These are phyloP conservation scores for Aphrocallistes beatrix DNA, from an alignment of 37 sponge, comb jelly and placozoan species.

Conservation along the genomic window DNA sequence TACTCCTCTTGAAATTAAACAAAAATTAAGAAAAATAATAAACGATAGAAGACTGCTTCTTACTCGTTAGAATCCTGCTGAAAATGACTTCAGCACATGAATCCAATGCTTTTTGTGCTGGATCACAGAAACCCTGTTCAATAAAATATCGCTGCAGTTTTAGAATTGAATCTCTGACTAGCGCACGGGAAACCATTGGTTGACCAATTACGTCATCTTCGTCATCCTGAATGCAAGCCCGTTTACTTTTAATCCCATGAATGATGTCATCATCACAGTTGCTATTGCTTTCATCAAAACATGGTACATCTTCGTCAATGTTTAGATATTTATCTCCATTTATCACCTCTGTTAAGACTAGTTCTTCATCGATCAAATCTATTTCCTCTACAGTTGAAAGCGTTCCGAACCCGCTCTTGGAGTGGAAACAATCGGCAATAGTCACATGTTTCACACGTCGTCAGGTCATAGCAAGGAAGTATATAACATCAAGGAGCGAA, in stretches of 20 bases:
- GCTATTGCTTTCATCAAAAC: background rate
- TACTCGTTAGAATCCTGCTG: background rate
- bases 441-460: background rate
- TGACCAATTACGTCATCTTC: conserved; percentile 5
- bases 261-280: background rate
- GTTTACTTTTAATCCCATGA: conserved; percentile 5
- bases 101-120: background rate
- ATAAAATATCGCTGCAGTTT: conserved; percentile 16
- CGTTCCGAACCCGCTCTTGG: conserved; percentile 7
- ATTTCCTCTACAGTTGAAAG: background rate
- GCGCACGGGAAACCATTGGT: background rate
- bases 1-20: background rate
- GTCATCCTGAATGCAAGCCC: conserved; percentile 6
- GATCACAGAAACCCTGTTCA: background rate
- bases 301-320: background rate
- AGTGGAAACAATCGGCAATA: conserved; percentile 5
- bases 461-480: background rate
- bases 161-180: conserved; percentile 3
- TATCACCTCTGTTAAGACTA: background rate
- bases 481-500: conserved; percentile 5
- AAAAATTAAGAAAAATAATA: background rate
- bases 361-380: background rate
- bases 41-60: background rate
- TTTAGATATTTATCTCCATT: background rate
- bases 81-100: conserved; percentile 6